These are phyloP conservation scores for Centropus bengalensis DNA, from an alignment of 2,113 vertebrate species.

Conservation along the genomic window DNA sequence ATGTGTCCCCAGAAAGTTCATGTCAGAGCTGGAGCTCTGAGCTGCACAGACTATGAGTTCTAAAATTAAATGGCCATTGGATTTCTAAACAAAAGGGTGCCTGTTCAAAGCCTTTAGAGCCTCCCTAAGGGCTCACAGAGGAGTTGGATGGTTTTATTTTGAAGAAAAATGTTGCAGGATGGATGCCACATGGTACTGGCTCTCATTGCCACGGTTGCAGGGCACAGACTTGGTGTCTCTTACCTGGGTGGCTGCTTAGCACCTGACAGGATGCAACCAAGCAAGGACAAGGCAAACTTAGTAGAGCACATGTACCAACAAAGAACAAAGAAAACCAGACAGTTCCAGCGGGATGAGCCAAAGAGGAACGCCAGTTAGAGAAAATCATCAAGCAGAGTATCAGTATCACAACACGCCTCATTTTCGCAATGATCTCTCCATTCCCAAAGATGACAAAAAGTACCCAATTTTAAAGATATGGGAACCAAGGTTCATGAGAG, in stretches of 20 bases:
- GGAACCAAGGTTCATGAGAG: not conserved
- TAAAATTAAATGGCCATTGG: not conserved
- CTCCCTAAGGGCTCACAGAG: not conserved
- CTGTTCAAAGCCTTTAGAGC: not conserved
- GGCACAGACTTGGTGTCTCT: not conserved
- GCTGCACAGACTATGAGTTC: not conserved
- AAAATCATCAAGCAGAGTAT: not conserved
- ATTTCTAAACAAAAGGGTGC: not conserved
- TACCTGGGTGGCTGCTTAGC: not conserved
- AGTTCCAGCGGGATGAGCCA: not conserved
- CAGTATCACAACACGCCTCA: not conserved
- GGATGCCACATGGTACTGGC: accelerated
- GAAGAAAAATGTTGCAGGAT: not conserved
- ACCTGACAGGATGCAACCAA: not conserved
- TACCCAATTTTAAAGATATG: not conserved
- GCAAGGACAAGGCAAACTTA: not conserved
- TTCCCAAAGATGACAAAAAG: not conserved
- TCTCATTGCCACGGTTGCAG: not conserved
- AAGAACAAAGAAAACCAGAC: not conserved
- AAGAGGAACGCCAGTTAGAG: not conserved
- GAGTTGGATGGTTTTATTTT: not conserved
- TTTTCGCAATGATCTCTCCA: not conserved
- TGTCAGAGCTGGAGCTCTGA: not conserved
- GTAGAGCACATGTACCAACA: not conserved
- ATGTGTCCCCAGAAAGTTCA: accelerated